Evolutionary conservation across 1,140 invertebrate genomes (phyloP), one percentile per base, ranked within the genome.

Genomic region (Grapholita molesta): DNA sequence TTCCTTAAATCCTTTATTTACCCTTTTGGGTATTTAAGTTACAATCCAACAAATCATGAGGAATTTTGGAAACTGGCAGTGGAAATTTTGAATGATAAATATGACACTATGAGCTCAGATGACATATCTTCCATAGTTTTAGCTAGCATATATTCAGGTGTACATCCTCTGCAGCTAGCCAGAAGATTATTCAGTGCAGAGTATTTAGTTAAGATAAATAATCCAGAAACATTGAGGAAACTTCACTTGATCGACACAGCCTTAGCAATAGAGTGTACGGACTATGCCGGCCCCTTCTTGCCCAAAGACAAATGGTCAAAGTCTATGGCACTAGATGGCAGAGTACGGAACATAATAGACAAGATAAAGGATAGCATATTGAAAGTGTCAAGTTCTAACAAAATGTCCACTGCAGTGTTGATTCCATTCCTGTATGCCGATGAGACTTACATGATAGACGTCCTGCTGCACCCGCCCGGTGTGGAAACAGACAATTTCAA

Each of bases 31-130:
- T 86, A 91, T 67, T 87, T 97, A 25, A 92, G 94, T 84, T 94
- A 93, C 79, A 76, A 93, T 48, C 95, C 95, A 32, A 61, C 77
- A n/a, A 92, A 94, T 75, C 73, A 84, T 33, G 53, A 69, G 0
- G 75, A 93, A 33, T 96, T 96, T 92, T 96, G 95, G 94, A 81
- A 86, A 55, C 75, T 76, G 18, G 82, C 94, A 12, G 95, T 96
- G 81, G 77, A 87, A 35, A 77, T 91, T n/a, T 75, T 96, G 2
- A 78, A 92, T 57, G 83, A 92, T 53, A 94, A 94, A 70, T 95
- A 95, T 85, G 76, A 91, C 15, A 92, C 94, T 74, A 93, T 96
- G 35, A 88, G 86, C 55, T 80, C 93, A n/a, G 92, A 93, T 69
- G 93, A 95, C 74, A 77, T 94, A 4, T 76, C 95, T 23, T 93